Evolutionary conservation across 2,888 invertebrate species (phyloP), one percentile per base, ranked within the genome.

Genomic region (Phlogophora meticulosa): DNA sequence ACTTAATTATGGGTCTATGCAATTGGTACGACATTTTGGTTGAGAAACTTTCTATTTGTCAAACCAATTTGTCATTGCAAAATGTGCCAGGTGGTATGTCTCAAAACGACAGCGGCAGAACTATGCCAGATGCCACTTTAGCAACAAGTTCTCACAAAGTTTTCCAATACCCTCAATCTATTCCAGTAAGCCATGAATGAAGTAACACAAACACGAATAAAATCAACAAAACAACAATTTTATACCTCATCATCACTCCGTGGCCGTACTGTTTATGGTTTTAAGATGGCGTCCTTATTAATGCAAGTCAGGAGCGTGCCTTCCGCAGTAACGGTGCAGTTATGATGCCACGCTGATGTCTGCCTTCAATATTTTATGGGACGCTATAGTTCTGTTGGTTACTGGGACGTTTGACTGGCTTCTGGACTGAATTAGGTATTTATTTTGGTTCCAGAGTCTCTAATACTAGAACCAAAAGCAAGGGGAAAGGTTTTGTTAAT

Each of bases 261-360:
- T 70, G 70, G 51, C 20, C 78, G 78, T 68, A 62, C 73, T 68
- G 73, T 77, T 77, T 76, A 76, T 76, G 73, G 76, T 62, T 72
- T 77, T 77, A 76, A 76, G 68, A 76, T 76, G 76, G 76, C 76
- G 76, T 76, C 76, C 45, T 76, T 62, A 77, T 85, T 87, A 85
- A 93, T 93, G 91, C 93, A 82, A 83, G 92, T 91, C 93, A 93
- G 91, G 93, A 87, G 71, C 73, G 83, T 78, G 87, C 89, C 93
- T 93, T 93, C 93, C 93, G 92, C 85, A 90, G 84, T 92, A 93
- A 92, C 93, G 92, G 93, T 92, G 83, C 86, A 80, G 83, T 85
- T 87, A 89, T 91, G 87, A 88, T 88, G 81, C 72, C 75, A 75
- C 70, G 70, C 40, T 75, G 68, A 55, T 69, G 82, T 84, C 80